Evolutionary conservation across 2,888 invertebrate genomes (phyloP).

Genomic region (Coenonympha glycerion): DNA sequence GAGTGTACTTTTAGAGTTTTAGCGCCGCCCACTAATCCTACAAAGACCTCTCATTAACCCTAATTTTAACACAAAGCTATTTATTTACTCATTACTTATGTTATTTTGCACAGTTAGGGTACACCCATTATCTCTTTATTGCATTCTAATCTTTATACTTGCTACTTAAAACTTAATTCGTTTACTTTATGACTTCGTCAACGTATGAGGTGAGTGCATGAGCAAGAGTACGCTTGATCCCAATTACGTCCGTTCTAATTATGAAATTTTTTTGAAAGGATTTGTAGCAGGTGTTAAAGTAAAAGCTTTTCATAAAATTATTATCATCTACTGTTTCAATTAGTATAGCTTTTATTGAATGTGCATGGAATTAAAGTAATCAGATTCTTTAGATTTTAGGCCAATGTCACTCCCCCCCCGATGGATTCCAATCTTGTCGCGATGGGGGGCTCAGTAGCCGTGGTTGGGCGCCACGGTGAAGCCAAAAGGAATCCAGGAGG

Average conservation of each 20-base stretch:
- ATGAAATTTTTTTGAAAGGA: slow-evolving; percentile 17
- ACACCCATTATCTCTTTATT: slow-evolving; percentile 14
- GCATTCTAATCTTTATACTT: slow-evolving; percentile 19
- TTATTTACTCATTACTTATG: slow-evolving; percentile 31
- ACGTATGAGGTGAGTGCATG: slow-evolving; percentile 16
- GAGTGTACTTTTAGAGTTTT: too few relatives aligned
- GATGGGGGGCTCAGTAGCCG: too few relatives aligned
- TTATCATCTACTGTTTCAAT: not conserved
- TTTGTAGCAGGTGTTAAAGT: not conserved
- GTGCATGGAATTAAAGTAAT: too few relatives aligned
- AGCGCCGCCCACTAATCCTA: not conserved
- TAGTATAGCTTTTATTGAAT: not conserved
- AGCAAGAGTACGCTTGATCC: slow-evolving; percentile 14
- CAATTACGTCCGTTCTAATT: slow-evolving; percentile 21
- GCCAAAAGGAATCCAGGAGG: too few relatives aligned
- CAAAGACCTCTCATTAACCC: not conserved
- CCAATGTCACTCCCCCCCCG: too few relatives aligned
- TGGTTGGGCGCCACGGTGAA: too few relatives aligned
- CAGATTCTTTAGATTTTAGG: too few relatives aligned
- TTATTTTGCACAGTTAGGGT: slow-evolving; percentile 28
- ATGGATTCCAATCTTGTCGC: too few relatives aligned
- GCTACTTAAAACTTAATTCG: slow-evolving; percentile 15
- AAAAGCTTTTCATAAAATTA: too few relatives aligned
- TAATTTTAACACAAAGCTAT: slow-evolving; percentile 28
- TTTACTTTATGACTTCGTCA: slow-evolving; percentile 11